These are phyloP conservation scores for Nemotelus pantherinus DNA, from an alignment of 2,888 invertebrate genomes.

Conservation along the genomic window DNA sequence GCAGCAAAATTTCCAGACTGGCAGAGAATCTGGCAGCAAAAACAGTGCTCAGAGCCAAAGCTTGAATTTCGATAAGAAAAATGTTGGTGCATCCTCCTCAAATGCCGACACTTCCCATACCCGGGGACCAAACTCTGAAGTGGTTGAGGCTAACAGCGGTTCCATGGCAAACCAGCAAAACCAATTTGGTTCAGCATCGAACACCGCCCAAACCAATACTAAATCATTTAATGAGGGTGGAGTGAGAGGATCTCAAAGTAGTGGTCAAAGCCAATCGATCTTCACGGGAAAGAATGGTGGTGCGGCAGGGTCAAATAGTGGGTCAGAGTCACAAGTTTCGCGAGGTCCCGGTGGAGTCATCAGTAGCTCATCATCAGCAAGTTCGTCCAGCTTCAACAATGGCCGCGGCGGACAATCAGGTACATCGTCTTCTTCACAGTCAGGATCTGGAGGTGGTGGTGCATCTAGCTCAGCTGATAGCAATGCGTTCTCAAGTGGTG, in stretches of 20 bases:
- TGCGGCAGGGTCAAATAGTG: slow-evolving; percentile 56
- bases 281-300: slow-evolving; percentile 57
- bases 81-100: slow-evolving; percentile 59
- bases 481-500: slow-evolving; percentile 39
- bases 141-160: slow-evolving; percentile 57
- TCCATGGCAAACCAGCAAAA: slow-evolving; percentile 57
- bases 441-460: slow-evolving; percentile 48
- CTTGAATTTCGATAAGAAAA: slow-evolving; percentile 57
- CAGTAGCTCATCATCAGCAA: slow-evolving; percentile 58
- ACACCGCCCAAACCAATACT: slow-evolving; percentile 60
- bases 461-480: slow-evolving; percentile 49
- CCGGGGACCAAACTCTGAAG: slow-evolving; percentile 53
- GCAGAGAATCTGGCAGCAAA: slow-evolving; percentile 53
- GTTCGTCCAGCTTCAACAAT: slow-evolving; percentile 53
- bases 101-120: slow-evolving; percentile 59
- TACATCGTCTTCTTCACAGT: slow-evolving; percentile 49
- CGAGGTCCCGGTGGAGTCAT: slow-evolving; percentile 57
- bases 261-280: slow-evolving; percentile 60
- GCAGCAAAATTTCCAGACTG: slow-evolving; percentile 56
- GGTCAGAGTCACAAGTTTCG: slow-evolving; percentile 56
- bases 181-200: slow-evolving; percentile 56
- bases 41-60: slow-evolving; percentile 62
- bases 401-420: slow-evolving; percentile 46
- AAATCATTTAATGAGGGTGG: slow-evolving; percentile 55
- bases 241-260: slow-evolving; percentile 54